Evolutionary conservation across 1,140 invertebrate genomes (phyloP), one percentile per base, ranked within the genome.

Genomic region (Oreohelix idahoensis): DNA sequence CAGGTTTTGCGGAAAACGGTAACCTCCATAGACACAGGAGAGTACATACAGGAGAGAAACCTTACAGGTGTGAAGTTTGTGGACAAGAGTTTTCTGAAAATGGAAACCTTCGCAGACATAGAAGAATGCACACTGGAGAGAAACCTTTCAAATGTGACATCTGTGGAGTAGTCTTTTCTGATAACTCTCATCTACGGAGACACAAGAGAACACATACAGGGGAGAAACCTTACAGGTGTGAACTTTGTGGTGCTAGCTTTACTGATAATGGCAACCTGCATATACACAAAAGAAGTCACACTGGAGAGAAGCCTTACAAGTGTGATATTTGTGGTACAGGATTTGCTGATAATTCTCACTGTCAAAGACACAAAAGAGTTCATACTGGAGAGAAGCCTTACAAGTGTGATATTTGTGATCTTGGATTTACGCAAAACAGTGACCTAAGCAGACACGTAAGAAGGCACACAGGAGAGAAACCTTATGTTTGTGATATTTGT

Each of bases 301-400:
- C 96, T 35, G 98, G 97, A 58, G 87, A 87, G 78, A 96, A 96
- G 87, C 96, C 97, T 0, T 78, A 81, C 32, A 81, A 71, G 39
- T 90, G 88, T 83, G 97, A 97, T 89, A 95, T 96, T 90, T 98
- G 97, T 92, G 97, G 96, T 11, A 96, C 96, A 66, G 95, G 96
- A 90, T 98, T 98, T 42, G 42, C 32, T 20, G 35, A 63, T 8
- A 78, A 69, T 23, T 36, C 39, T 17, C 39, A 81, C 29, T 39
- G 79, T 4, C 76, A 83, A 35, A 49, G 49, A 15, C 84, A 85
- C 81, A 73, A 58, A 0, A 35, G 63, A 38, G 51, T 53, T 15
- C 81, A 85, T 45, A 79, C 84, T 4, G 80, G 79, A 10, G 75
- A 78, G 17, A 42, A 79, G 32, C 82, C 85, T 5, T 82, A 81